Evolutionary conservation across 1,140 invertebrate species (phyloP), one percentile per base, ranked within the genome.

Genomic region (Gryon sp.): DNA sequence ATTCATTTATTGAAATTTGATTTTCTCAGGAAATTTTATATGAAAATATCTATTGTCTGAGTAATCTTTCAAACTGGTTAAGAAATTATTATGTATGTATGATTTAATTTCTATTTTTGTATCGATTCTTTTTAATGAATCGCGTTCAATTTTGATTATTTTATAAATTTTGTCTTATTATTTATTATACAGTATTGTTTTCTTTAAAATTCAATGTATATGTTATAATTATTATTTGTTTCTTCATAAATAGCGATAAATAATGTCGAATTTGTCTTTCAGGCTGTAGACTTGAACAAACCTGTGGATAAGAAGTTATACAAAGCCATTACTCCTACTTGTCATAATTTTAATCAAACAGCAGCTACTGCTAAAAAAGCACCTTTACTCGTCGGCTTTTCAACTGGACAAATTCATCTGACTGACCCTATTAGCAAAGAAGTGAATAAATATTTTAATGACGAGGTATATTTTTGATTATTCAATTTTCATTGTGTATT

Each of bases 251-350:
- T n/a, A n/a, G n/a, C n/a, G 22, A 24, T 24, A 7, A 24, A 24
- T 4, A 24, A 24, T 34, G 2, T 12, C 9, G 2, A 34, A 34
- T n/a, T 34, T 12, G 11, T 11, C 63, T 83, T 85, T 83, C 87
- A 96, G 95, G 95, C 96, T 83, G 94, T 95, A 79, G 97, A 99
- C 91, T 91, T 99, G 84, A 96, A 94, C 69, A 98, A 98, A 89
- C 97, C 97, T 34, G 93, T 99, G 69, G 98, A 99, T 87, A 99
- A 99, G 86, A 95, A 98, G 87, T 93, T 98, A 80, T 99, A 99
- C 88, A 99, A 99, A 90, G 97, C 97, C 82, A 99, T 97, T 73
- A 98, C 97, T 90, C 98, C 98, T 45, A 99, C 98, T 16, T 99
- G 98, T 89, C 98, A 99, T 90, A 98, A 99, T 91, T 99, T 99